Percentiles rank a stretch among this genome's conserved stretches.
These are phyloP conservation scores for Hydraecia micacea DNA, from an alignment of 2,888 invertebrate genomes.

Conservation along the genomic window DNA sequence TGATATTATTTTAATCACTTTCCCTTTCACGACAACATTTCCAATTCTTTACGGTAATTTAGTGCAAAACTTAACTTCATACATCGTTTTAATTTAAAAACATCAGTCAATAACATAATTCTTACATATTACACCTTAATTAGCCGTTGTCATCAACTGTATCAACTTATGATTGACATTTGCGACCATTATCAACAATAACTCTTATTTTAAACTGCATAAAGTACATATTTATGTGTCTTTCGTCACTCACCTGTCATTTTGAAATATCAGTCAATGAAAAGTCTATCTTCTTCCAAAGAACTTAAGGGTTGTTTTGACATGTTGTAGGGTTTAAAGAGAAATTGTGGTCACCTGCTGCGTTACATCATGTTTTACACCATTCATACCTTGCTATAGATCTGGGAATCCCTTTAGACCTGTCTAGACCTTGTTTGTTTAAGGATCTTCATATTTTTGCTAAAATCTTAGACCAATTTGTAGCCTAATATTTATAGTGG, in stretches of 20 bases:
- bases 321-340: conserved; percentile 49
- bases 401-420: conserved; percentile 45
- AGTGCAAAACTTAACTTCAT: conserved; percentile 2
- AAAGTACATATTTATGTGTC: conserved; percentile 50
- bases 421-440: not conserved
- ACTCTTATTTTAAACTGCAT: conserved; percentile 11
- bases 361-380: conserved; percentile 73
- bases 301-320: conserved; percentile 51
- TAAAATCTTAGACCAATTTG: not conserved
- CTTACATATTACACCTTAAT: conserved; percentile 59
- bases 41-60: conserved; percentile 43
- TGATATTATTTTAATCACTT: conserved; percentile 34
- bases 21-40: conserved; percentile 4
- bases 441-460: not conserved
- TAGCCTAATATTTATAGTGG: not conserved
- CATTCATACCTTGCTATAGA: conserved; percentile 68
- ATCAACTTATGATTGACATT: conserved; percentile 62
- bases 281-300: conserved; percentile 31
- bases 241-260: conserved; percentile 64
- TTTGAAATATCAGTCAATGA: conserved; percentile 39
- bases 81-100: conserved; percentile 46
- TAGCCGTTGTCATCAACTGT: conserved; percentile 62
- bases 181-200: conserved; percentile 23
- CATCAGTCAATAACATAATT: conserved; percentile 57
- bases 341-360: conserved; percentile 77